Evolutionary conservation across 1,140 invertebrate species (phyloP).

Genomic region (Eriocheir sinensis): DNA sequence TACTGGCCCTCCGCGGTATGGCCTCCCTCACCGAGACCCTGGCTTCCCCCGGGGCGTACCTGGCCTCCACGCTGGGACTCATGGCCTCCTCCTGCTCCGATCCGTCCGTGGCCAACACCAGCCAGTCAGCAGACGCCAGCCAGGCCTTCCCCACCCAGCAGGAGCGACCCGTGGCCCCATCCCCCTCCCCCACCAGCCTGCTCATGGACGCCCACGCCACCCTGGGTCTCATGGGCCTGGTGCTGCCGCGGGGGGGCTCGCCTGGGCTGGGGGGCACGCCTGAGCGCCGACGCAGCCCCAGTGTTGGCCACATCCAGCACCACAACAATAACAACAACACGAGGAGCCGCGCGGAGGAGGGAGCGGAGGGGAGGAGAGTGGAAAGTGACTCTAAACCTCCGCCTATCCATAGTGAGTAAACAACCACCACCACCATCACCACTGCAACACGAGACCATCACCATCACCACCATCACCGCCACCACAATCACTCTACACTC

Average conservation of each 20-base stretch:
- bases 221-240: slow-evolving; percentile 50
- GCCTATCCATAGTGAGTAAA: slow-evolving; percentile 57
- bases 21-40: slow-evolving; percentile 63
- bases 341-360: neutral
- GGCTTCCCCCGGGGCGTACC: slow-evolving; percentile 62
- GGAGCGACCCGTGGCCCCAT: neutral
- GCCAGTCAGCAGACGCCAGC: neutral
- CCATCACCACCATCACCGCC: neutral
- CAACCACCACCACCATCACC: neutral
- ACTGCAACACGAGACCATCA: neutral
- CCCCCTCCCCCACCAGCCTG: neutral
- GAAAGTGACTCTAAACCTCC: slow-evolving; percentile 35
- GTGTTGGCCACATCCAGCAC: neutral
- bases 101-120: slow-evolving; percentile 64
- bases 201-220: slow-evolving; percentile 46
- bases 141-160: neutral
- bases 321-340: slow-evolving; percentile 61
- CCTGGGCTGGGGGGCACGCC: neutral
- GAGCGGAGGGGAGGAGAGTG: neutral
- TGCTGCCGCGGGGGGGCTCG: neutral
- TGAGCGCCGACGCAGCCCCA: neutral
- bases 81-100: slow-evolving; percentile 59
- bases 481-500: neutral
- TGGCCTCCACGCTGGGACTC: slow-evolving; percentile 67
- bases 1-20: slow-evolving; percentile 38